These are phyloP conservation scores for Stichopus chloronotus DNA, from an alignment of 35 echinoderm and acorn worm species.

Conservation along the genomic window DNA sequence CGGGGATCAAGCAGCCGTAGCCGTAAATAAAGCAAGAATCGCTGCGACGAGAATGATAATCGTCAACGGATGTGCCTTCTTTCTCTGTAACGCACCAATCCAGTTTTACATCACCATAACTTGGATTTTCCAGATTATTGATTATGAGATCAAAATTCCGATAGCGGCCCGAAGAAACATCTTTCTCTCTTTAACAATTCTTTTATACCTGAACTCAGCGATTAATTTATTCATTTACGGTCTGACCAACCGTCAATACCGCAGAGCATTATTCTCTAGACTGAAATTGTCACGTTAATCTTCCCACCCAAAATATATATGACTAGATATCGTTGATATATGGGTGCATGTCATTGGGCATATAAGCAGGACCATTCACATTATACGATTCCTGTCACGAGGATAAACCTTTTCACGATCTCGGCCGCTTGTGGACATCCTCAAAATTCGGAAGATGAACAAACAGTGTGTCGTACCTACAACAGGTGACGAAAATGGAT, in stretches of 20 bases:
- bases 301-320: neutral
- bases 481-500: too few relatives aligned
- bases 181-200: constrained; percentile 20
- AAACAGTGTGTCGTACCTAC: too few relatives aligned
- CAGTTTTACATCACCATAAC: constrained; percentile 48
- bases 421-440: too few relatives aligned
- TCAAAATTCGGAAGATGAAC: too few relatives aligned
- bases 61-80: constrained; percentile 69
- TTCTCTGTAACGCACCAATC: constrained; percentile 65
- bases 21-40: constrained; percentile 26
- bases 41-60: constrained; percentile 70
- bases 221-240: constrained; percentile 73
- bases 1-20: neutral
- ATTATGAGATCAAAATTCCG: neutral
- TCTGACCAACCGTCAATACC: constrained; percentile 60
- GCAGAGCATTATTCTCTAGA: constrained; percentile 37
- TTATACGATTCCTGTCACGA: too few relatives aligned
- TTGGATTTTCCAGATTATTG: constrained; percentile 36
- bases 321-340: too few relatives aligned
- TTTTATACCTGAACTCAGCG: constrained; percentile 71
- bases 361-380: too few relatives aligned
- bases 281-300: neutral
- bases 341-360: too few relatives aligned
- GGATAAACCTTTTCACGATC: too few relatives aligned
- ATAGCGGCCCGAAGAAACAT: neutral